These are phyloP conservation scores for Tribolium freemani DNA, from an alignment of 2,888 invertebrate genomes.

Conservation along the genomic window DNA sequence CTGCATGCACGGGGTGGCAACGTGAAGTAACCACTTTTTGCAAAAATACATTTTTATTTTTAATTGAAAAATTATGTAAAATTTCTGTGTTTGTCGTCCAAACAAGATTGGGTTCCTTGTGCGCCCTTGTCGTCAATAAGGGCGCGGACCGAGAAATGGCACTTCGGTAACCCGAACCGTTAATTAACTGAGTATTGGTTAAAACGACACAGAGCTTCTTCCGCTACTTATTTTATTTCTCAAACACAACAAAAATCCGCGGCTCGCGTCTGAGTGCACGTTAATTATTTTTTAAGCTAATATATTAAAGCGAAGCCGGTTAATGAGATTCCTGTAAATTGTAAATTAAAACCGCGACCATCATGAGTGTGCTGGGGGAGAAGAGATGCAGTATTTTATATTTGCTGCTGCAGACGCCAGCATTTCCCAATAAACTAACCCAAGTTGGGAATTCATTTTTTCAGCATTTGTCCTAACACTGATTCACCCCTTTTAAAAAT, in stretches of 20 bases:
- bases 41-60: too few species aligned
- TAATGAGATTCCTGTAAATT: constrained; percentile 48
- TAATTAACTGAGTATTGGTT: constrained; percentile 27
- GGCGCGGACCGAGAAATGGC: constrained; percentile 9
- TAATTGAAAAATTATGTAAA: neutral
- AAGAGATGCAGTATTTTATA: constrained; percentile 58
- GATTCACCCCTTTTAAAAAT: constrained; percentile 3
- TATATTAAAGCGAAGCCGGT: constrained; percentile 43
- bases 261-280: constrained; percentile 11
- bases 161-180: constrained; percentile 22
- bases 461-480: constrained; percentile 59
- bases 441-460: constrained; percentile 63
- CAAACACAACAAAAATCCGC: constrained; percentile 21
- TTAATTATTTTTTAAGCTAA: constrained; percentile 28
- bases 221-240: neutral
- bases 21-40: too few species aligned
- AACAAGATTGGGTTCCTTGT: neutral
- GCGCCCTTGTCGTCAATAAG: constrained; percentile 19
- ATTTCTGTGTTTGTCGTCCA: neutral
- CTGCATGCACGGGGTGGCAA: constrained; percentile 43
- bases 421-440: constrained; percentile 61
- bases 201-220: constrained; percentile 21
- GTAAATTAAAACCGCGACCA: constrained; percentile 43
- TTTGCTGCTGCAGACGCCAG: constrained; percentile 57
- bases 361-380: constrained; percentile 30